Evolutionary conservation across 2,797 vertebrate genomes (phyloP), one percentile per base, ranked within the genome.

Genomic region (Hylomyscus alleni): DNA sequence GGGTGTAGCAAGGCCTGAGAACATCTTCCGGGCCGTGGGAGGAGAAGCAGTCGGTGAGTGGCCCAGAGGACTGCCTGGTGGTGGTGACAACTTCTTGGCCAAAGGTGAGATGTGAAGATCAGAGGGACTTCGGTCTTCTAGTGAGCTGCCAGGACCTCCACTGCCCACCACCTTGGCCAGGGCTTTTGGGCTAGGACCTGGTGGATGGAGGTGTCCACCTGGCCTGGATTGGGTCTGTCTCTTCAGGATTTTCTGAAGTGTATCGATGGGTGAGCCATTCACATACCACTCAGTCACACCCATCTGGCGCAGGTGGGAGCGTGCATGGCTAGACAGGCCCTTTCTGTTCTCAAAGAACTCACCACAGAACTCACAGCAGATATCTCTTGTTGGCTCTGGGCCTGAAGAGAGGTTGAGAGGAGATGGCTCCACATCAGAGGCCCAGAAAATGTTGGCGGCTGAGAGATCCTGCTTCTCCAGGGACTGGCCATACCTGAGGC

Each of bases 321-420:
- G 99, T 0, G 99, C 99, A 0, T 99, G 99, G 98, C 99, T 99
- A 0, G 99, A 99, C 15, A 99, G 98, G 1, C 99, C 99, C 97
- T 99, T 99, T 15, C 99, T 99, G 69, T 99, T 99, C 44, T 99
- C 99, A 19, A 99, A 99, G 96, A 99, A 99, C 97, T 99, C 99
- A 3, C 99, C 99, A 9, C 99, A 99, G 98, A 99, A 99, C 80
- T 99, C 99, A 0, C 99, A 99, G 31, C 98, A 99, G 95, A 99
- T 99, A 60, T 99, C 99, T 34, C 99, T 89, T 29, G 97, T 95
- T 15, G 98, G 98, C 91, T 98, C 98, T 50, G 98, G 93, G 72
- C 98, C 98, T 0, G 98, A 98, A 60, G 98, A 99, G 98, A 99
- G 98, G 95, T 99, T 99, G 97, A 99, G 98, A 95, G 98, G 98